Evolutionary conservation across 2,888 invertebrate species (phyloP), one percentile per base, ranked within the genome.

Genomic region (Acrobasis suavella): DNA sequence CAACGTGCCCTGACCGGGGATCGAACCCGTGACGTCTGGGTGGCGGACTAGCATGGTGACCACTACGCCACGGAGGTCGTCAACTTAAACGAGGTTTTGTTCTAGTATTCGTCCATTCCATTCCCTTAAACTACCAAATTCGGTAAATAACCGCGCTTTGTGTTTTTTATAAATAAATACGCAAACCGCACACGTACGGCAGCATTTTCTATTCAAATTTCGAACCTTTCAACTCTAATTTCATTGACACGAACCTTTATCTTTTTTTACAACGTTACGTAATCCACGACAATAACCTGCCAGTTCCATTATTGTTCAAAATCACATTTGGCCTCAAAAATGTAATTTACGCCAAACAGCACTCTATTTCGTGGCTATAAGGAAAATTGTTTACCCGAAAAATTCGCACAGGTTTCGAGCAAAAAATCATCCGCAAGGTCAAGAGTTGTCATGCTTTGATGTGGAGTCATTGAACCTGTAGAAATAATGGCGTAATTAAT

Each of bases 401-500:
- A 51, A 54, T 58, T 63, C 60, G 59, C 17, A 22, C 52, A 32
- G 10, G 55, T 62, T 46, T 60, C 32, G 58, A 17, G 60, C 63
- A 58, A 64, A 62, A 62, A 62, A 62, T 17, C 83, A 83, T 71
- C 72, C 10, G 60, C 81, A 86, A 86, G 87, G 86, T 79, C 79
- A 74, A 62, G 51, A 63, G 65, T 71, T 72, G 73, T 70, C 67
- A 67, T 66, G 66, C 64, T 70, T 64, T 64, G 61, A 54, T 61
- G 50, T 64, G 58, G 65, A 78, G 76, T 83, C 78, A 73, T 69
- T 68, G 81, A 66, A 73, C 81, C 72, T 64, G 15, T 52, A 12
- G 67, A 72, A 76, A 81, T 85, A 83, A 85, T 83, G 72, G 77
- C 72, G 74, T 81, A 82, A 82, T 82, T 83, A 81, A 77, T 79